Evolutionary conservation across 37 sponge, comb jelly and placozoan genomes (phyloP).

Genomic region (Oscarella lobularis): DNA sequence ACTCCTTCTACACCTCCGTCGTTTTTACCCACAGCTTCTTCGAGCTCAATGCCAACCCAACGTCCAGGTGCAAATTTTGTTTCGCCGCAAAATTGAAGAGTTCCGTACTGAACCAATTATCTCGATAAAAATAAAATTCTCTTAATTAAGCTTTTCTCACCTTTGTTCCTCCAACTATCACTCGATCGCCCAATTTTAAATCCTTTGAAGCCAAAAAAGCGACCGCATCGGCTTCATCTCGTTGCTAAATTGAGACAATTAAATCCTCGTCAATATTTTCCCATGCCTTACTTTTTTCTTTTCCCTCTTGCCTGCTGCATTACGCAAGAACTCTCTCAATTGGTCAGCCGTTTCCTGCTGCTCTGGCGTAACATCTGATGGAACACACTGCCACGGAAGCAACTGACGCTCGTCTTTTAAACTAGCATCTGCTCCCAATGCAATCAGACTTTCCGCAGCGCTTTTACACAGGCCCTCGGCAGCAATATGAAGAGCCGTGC

Average conservation of each 20-base stretch:
- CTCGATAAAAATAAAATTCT: too few species aligned
- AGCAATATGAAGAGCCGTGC: slow-evolving; percentile 45
- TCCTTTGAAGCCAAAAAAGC: background rate
- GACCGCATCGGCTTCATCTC: background rate
- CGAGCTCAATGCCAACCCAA: slow-evolving; percentile 85
- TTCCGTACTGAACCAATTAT: slow-evolving; percentile 17
- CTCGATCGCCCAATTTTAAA: background rate
- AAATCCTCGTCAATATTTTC: too few species aligned
- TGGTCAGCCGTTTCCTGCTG: too few species aligned
- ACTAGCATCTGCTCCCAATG: slow-evolving; percentile 26
- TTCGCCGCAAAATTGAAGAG: slow-evolving; percentile 15
- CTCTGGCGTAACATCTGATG: background rate
- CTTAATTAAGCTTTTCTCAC: background rate
- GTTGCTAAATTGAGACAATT: too few species aligned
- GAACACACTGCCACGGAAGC: slow-evolving; percentile 13
- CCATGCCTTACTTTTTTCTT: too few species aligned
- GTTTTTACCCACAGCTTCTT: slow-evolving; percentile 58
- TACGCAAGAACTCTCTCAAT: too few species aligned
- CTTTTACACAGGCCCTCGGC: slow-evolving; percentile 21
- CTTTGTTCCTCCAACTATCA: background rate
- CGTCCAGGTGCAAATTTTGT: slow-evolving; percentile 27
- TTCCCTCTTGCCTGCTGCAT: too few species aligned
- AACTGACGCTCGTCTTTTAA: slow-evolving; percentile 8
- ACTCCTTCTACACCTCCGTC: slow-evolving; percentile 60
- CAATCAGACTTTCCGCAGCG: slow-evolving; percentile 16